Percentiles rank a stretch among this genome's conserved stretches.
These are phyloP conservation scores for Conomelus anceps DNA, from an alignment of 2,888 invertebrate species.

Conservation along the genomic window DNA sequence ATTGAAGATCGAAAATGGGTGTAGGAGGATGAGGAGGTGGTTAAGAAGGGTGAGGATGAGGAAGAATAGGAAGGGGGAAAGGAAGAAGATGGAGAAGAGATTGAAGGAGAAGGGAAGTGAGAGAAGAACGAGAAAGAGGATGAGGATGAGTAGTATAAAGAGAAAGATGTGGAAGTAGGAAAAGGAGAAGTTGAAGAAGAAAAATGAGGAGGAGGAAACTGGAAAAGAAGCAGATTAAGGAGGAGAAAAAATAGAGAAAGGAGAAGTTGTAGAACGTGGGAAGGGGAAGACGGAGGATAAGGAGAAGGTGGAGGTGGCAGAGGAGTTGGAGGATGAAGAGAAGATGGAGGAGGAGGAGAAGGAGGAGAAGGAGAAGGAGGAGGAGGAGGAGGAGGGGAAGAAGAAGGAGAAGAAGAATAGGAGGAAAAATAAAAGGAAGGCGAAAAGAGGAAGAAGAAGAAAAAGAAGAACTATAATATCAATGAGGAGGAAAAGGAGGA, in stretches of 20 bases:
- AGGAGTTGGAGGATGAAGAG: constrained; percentile 24
- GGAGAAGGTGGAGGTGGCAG: constrained; percentile 31
- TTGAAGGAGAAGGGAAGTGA: background rate
- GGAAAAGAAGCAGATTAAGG: background rate
- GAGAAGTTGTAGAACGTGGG: constrained; percentile 42
- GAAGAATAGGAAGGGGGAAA: background rate
- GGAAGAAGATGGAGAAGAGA: background rate
- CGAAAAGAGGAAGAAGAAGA: no score
- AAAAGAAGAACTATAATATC: no score
- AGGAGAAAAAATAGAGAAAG: background rate
- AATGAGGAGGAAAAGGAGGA: background rate
- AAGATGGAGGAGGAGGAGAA: constrained; percentile 47
- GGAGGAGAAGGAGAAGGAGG: constrained; percentile 46
- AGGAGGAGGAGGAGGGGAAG: background rate
- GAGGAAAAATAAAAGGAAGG: background rate
- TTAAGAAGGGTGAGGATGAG: no score
- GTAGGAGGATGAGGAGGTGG: no score
- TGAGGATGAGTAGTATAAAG: background rate
- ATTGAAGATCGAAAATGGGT: no score
- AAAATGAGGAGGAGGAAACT: background rate
- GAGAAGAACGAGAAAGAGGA: background rate
- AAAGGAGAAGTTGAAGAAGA: background rate
- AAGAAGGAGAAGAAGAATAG: background rate
- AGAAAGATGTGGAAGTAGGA: background rate
- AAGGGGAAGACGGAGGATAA: constrained; percentile 41